A percentile compares a stretch with the other conserved stretches of the same genome.
Conservation (phyloP, 2,888 invertebrate species). For the Sclerodermus sp. region DNA sequence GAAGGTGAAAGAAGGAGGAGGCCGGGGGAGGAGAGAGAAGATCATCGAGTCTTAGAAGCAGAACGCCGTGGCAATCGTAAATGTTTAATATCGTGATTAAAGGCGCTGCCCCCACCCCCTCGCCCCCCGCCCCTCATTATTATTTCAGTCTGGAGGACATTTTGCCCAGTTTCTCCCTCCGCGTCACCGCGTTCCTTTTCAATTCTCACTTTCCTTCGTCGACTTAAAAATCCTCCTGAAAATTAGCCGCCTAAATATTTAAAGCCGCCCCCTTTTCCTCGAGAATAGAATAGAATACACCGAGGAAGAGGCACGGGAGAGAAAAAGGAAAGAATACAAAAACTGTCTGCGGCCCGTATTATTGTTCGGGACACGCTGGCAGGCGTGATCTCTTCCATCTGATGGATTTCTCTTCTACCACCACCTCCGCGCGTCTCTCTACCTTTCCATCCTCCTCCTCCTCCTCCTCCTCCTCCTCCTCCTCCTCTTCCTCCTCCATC, state of each 20-base stretch:
- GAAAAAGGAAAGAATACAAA: constrained; percentile 30
- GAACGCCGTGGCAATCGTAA: constrained; percentile 50
- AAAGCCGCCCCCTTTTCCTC: constrained; percentile 30
- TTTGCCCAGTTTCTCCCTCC: constrained; percentile 35
- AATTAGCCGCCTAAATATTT: constrained; percentile 55
- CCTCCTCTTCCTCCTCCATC: neutral
- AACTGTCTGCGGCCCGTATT: constrained; percentile 43
- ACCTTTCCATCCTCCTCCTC: constrained; percentile 16
- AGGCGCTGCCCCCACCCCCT: no score
- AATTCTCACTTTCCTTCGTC: constrained; percentile 46
- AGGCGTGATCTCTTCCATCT: constrained; percentile 47
- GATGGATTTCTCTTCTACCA: constrained; percentile 44
- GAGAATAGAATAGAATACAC: constrained; percentile 11
- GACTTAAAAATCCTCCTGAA: constrained; percentile 49
- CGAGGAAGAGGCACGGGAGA: constrained; percentile 6
- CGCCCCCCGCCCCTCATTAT: constrained; percentile 57
- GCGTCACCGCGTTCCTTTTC: constrained; percentile 44
- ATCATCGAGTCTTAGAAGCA: constrained; percentile 29
- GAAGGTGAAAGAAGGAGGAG: constrained; percentile 7
- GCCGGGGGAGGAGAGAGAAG: constrained; percentile 14
- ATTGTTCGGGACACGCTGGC: constrained; percentile 38
- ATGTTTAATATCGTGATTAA: constrained; percentile 59
- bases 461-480: constrained; percentile 17
- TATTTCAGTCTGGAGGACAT: constrained; percentile 57
- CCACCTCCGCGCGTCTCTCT: no score